Conservation (phyloP, 35 echinoderm and acorn worm species). For the Lytechinus variegatus region DNA sequence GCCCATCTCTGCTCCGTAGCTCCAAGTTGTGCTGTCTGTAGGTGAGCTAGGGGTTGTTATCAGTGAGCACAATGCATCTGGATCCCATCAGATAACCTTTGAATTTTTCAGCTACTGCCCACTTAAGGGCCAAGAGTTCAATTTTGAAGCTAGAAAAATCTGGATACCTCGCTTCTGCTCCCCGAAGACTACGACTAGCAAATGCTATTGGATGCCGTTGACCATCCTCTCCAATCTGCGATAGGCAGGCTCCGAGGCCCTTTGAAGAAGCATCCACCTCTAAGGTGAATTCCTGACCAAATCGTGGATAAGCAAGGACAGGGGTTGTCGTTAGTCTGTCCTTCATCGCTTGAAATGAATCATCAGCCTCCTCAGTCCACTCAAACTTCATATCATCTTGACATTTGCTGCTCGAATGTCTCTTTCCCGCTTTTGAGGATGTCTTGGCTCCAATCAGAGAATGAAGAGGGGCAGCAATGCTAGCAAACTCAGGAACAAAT, state of each 20-base stretch:
- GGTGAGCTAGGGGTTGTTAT: constrained; percentile 67
- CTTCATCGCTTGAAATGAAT: constrained; percentile 52
- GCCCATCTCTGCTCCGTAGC: constrained; percentile 67
- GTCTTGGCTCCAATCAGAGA: constrained; percentile 6
- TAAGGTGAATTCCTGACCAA: constrained; percentile 54
- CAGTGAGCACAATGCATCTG: constrained; percentile 47
- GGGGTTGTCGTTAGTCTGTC: constrained; percentile 21
- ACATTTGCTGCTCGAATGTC: not conserved
- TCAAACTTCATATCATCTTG: not conserved
- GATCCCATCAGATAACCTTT: constrained; percentile 59
- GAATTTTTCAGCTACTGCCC: constrained; percentile 69
- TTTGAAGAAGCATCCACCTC: constrained; percentile 62
- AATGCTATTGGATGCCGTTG: constrained; percentile 64
- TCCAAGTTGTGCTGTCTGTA: constrained; percentile 60
- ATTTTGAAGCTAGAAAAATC: constrained; percentile 67
- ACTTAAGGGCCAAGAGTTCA: constrained; percentile 59
- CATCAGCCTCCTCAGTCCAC: constrained; percentile 50
- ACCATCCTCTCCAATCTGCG: constrained; percentile 43
- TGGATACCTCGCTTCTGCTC: constrained; percentile 60
- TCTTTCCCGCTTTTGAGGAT: not conserved
- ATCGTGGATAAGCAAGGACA: constrained; percentile 63
- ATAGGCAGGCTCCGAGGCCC: constrained; percentile 58
- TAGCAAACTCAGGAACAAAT: constrained; percentile 61
- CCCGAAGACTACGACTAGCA: constrained; percentile 54
- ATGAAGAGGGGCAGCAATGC: constrained; percentile 52